Conservation (phyloP, 53 echinoderm and acorn worm species). For the Echinometra lucunter region DNA sequence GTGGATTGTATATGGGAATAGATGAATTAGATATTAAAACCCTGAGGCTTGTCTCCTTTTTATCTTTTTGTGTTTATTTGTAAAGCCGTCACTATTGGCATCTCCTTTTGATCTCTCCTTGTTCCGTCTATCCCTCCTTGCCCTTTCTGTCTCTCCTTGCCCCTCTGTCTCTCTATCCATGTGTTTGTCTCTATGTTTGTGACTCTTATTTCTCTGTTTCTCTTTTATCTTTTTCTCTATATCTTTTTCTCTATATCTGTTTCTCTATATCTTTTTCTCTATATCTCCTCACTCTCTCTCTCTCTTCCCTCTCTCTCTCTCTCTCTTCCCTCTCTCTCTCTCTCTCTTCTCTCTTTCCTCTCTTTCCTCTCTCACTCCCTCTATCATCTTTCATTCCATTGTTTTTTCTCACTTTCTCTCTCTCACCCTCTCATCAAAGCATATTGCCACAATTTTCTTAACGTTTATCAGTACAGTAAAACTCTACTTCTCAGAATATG, state of each 20-base stretch:
- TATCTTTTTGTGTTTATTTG: too few relatives aligned
- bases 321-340: neutral
- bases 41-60: neutral
- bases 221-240: neutral
- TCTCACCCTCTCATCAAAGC: neutral
- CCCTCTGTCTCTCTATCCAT: neutral
- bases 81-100: neutral
- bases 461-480: neutral
- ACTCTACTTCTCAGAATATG: neutral
- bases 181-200: too few relatives aligned
- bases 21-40: slow-evolving; percentile 26
- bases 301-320: too few relatives aligned
- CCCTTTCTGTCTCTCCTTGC: neutral
- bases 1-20: neutral
- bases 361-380: neutral
- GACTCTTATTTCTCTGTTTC: neutral
- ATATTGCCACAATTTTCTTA: neutral
- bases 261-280: neutral
- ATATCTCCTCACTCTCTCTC: too few relatives aligned
- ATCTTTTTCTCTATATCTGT: neutral
- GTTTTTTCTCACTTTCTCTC: neutral
- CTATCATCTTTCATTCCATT: neutral
- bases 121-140: neutral
- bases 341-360: neutral
- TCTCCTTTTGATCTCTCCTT: neutral